A percentile compares a stretch with the other conserved stretches of the same genome.
phyloP scores from a whole-genome alignment of 2,113 vertebrate species.

The Myiozetetes cayanensis region DNA sequence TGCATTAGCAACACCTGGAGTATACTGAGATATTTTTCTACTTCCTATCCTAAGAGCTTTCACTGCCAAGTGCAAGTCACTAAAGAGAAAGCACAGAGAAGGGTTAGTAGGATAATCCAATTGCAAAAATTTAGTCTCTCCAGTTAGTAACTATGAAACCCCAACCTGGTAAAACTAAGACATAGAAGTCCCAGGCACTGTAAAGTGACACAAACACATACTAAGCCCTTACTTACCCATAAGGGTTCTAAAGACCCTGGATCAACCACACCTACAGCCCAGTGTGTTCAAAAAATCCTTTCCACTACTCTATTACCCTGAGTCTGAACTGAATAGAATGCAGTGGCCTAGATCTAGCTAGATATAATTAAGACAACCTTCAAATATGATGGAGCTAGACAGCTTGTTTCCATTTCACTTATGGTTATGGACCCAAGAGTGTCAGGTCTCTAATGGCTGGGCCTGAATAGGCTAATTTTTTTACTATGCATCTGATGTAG shows the following conservation, averaged over 20 bases:
- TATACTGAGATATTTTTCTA: background rate
- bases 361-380: background rate
- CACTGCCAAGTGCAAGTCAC: background rate
- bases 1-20: background rate
- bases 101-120: slow-evolving; percentile 1
- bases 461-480: background rate
- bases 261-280: background rate
- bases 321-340: background rate
- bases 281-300: background rate
- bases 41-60: background rate
- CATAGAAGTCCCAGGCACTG: background rate
- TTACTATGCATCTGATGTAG: background rate
- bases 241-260: background rate
- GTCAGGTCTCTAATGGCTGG: background rate
- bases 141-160: slow-evolving; percentile 12
- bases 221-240: background rate
- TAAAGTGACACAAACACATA: background rate
- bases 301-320: background rate
- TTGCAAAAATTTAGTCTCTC: slow-evolving; percentile 19
- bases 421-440: background rate
- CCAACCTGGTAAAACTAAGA: background rate
- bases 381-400: background rate
- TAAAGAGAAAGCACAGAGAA: background rate
- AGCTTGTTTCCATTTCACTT: background rate
- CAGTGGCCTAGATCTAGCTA: background rate